Evolutionary conservation across 2,888 invertebrate species (phyloP).

Genomic region (Nemotelus pantherinus): DNA sequence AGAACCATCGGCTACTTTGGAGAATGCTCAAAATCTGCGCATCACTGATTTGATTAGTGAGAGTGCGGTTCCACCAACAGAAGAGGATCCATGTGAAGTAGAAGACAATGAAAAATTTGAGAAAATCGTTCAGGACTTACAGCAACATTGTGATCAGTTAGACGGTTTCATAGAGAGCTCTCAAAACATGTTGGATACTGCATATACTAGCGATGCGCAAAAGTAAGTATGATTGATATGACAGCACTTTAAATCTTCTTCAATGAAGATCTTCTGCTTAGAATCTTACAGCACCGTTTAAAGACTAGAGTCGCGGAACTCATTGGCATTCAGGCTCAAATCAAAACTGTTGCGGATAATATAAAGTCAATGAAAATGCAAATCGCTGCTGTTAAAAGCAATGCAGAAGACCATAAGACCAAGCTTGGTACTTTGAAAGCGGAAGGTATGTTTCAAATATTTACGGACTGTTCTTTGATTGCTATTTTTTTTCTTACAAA

Average conservation of each 20-base stretch:
- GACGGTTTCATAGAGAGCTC: constrained; percentile 41
- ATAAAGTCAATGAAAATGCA: constrained; percentile 45
- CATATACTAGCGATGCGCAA: constrained; percentile 35
- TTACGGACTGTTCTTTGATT: neutral
- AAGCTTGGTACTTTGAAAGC: constrained; percentile 41
- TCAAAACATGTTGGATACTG: constrained; percentile 36
- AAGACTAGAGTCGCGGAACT: constrained; percentile 55
- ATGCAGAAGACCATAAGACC: constrained; percentile 45
- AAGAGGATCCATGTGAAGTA: neutral
- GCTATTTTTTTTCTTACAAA: neutral
- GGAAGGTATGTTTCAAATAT: constrained; percentile 39
- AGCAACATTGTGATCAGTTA: constrained; percentile 45
- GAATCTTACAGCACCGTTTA: constrained; percentile 40
- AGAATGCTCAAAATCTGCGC: neutral
- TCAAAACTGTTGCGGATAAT: constrained; percentile 55
- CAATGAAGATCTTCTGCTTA: neutral
- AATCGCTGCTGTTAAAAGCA: constrained; percentile 46
- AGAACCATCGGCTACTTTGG: neutral
- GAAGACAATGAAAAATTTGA: neutral
- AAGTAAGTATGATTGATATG: constrained; percentile 24
- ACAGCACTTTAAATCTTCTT: neutral
- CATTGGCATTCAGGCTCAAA: constrained; percentile 57
- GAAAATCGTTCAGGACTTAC: constrained; percentile 17
- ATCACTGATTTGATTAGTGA: neutral
- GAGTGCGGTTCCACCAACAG: neutral